phyloP scores from a whole-genome alignment of 2,888 invertebrate genomes.

The Ormyrus pomaceus region DNA sequence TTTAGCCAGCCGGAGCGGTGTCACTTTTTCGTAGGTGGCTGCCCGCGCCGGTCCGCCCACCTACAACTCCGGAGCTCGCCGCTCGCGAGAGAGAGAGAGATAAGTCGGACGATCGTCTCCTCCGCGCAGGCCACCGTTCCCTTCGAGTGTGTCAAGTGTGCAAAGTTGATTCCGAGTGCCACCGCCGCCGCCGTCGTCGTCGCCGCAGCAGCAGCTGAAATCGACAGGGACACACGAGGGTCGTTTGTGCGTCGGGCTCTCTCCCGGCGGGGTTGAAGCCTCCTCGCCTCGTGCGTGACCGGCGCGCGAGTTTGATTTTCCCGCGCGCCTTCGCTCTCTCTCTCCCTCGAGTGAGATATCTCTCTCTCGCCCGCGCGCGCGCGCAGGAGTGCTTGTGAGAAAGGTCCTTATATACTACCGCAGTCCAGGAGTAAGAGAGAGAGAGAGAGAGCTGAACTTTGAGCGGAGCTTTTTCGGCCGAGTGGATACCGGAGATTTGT shows the following conservation, averaged over 20 bases:
- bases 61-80: not conserved
- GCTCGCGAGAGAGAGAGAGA: not conserved
- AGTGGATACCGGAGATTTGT: not conserved
- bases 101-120: not conserved
- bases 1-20: not conserved
- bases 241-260: too few species aligned
- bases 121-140: not conserved
- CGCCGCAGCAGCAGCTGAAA: too few species aligned
- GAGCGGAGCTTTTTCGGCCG: too few species aligned
- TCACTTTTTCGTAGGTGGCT: not conserved
- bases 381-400: not conserved
- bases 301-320: slow-evolving; percentile 47
- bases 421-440: slow-evolving; percentile 1
- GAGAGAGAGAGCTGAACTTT: not conserved
- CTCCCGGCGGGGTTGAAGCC: slow-evolving; percentile 32
- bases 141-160: slow-evolving; percentile 34
- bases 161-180: slow-evolving; percentile 6
- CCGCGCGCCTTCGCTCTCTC: slow-evolving; percentile 19
- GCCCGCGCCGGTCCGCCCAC: slow-evolving; percentile 30
- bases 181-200: not conserved
- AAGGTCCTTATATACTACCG: not conserved
- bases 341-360: too few species aligned
- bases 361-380: slow-evolving; percentile 35
- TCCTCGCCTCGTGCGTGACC: slow-evolving; percentile 53
- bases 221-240: too few species aligned